Percentiles rank a stretch among this genome's conserved stretches.
phyloP scores from a whole-genome alignment of 2,888 invertebrate genomes.

The Eumerus sabulonum region DNA sequence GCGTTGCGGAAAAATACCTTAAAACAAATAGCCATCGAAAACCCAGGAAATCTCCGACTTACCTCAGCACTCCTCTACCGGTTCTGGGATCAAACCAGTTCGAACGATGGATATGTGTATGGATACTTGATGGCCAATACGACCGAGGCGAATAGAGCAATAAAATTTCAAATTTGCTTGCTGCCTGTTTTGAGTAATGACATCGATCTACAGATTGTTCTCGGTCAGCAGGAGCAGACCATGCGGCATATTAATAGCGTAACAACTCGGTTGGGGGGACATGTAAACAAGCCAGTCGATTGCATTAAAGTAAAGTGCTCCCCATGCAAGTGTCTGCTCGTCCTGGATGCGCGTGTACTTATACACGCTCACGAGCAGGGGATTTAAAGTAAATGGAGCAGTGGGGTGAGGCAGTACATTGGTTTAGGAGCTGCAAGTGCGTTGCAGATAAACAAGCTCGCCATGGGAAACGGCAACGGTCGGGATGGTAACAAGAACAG shows the following conservation, averaged over 20 bases:
- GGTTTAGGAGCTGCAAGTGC: conserved; percentile 43
- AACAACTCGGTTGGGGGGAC: background rate
- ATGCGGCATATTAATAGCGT: conserved; percentile 16
- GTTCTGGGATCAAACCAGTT: too few relatives aligned
- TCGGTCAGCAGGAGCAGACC: background rate
- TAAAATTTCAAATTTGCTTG: conserved; percentile 17
- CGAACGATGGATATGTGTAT: background rate
- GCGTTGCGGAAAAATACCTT: conserved; percentile 27
- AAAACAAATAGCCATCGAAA: conserved; percentile 13
- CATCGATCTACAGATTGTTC: conserved; percentile 12
- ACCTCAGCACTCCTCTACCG: background rate
- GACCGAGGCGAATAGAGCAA: background rate
- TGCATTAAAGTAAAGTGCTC: conserved; percentile 18
- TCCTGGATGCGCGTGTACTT: conserved; percentile 27
- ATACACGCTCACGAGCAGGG: conserved; percentile 19
- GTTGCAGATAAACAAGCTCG: conserved; percentile 41
- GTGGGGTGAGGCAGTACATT: conserved; percentile 7
- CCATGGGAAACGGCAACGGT: background rate
- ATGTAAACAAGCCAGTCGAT: conserved; percentile 29
- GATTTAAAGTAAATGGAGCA: background rate
- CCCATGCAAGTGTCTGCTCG: conserved; percentile 36
- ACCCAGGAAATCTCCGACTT: background rate
- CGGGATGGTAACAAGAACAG: too few relatives aligned
- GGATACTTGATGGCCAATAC: background rate
- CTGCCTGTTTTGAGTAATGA: conserved; percentile 6